Conservation (phyloP, 2,113 vertebrate species). For the Myanophis thanlyinensis region DNA sequence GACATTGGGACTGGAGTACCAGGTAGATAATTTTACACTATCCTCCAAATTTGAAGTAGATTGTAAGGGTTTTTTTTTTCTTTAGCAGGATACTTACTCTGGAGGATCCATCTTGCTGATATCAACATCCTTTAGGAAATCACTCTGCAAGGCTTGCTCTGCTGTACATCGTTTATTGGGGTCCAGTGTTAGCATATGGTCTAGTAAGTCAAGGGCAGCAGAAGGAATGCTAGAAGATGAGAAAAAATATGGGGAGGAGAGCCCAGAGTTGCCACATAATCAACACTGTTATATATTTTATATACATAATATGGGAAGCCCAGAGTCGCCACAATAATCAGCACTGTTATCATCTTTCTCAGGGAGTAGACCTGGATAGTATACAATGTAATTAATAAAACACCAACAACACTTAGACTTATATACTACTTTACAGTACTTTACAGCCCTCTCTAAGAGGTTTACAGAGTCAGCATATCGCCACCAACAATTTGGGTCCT, state of each 20-base stretch:
- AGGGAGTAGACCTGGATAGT: neutral
- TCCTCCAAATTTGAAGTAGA: neutral
- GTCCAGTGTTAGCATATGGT: conserved; percentile 97
- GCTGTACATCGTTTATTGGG: conserved; percentile 92
- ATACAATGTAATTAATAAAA: neutral
- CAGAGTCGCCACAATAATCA: fast-evolving
- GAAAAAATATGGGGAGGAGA: neutral
- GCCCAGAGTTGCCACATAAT: fast-evolving
- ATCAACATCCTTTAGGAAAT: conserved; percentile 92
- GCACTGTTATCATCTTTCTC: neutral
- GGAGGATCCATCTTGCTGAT: conserved; percentile 95
- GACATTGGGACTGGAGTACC: neutral
- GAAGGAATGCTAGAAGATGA: conserved; percentile 78
- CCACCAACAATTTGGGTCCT: too few species aligned
- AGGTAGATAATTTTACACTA: neutral
- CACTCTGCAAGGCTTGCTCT: conserved; percentile 88
- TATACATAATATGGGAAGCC: neutral
- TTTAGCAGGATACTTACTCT: conserved; percentile 82
- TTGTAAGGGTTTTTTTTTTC: neutral
- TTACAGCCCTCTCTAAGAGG: too few species aligned
- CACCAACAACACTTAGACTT: too few species aligned
- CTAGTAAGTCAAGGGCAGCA: conserved; percentile 89
- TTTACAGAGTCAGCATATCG: too few species aligned
- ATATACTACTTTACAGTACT: too few species aligned
- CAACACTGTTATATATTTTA: neutral